Evolutionary conservation across 2,113 vertebrate species (phyloP).

Genomic region (Phaethornis superciliosus): DNA sequence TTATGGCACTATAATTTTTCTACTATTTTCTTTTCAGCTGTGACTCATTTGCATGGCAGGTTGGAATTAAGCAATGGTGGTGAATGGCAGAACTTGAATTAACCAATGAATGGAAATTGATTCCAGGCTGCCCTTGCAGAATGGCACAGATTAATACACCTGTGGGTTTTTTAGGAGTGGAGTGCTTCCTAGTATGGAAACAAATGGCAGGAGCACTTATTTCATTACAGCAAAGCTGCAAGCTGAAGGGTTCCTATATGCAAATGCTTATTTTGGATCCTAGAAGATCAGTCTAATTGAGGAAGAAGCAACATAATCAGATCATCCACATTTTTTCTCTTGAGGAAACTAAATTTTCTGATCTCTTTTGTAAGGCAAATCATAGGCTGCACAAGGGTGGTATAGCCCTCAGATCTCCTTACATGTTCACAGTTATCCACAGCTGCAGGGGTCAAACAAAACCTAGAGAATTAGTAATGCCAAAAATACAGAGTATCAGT

Average conservation of each 20-base stretch:
- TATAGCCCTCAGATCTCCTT: background rate
- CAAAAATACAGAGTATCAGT: background rate
- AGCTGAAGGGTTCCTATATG: background rate
- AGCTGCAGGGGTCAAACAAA: background rate
- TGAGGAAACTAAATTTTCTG: background rate
- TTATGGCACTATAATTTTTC: background rate
- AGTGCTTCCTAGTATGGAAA: background rate
- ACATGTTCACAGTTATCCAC: background rate
- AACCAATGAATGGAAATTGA: background rate
- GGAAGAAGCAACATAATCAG: background rate
- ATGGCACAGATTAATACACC: background rate
- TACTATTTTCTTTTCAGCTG: background rate
- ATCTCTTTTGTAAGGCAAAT: background rate
- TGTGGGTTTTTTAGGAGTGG: background rate
- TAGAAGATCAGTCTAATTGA: background rate
- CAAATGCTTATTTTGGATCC: background rate
- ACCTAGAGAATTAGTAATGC: background rate
- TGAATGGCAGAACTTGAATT: background rate
- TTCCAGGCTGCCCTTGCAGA: background rate
- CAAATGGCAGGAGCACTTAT: background rate
- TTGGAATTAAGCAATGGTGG: slow-evolving; percentile 3
- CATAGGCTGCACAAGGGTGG: background rate
- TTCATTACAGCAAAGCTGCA: background rate
- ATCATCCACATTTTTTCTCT: background rate
- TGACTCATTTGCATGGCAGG: background rate